Conservation (phyloP, 2,888 invertebrate genomes). For the Tineola bisselliella region DNA sequence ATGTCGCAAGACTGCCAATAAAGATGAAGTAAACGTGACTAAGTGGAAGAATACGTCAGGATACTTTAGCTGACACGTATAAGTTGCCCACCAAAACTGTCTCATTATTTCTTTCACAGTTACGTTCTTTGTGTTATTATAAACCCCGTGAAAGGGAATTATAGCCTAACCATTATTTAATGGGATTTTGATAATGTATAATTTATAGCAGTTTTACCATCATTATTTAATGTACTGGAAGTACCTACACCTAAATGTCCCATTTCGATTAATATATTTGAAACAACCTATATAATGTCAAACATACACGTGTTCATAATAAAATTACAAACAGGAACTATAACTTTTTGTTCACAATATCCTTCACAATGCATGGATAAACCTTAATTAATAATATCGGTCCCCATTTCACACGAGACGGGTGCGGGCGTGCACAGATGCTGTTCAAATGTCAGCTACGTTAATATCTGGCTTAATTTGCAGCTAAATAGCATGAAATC, state of each 20-base stretch:
- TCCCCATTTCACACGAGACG: background rate
- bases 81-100: background rate
- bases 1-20: background rate
- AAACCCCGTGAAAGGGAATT: too few relatives aligned
- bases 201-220: too few relatives aligned
- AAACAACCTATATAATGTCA: too few relatives aligned
- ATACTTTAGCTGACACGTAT: background rate
- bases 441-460: background rate
- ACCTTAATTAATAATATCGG: conserved; percentile 1
- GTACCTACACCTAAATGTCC: too few relatives aligned
- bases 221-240: too few relatives aligned
- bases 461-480: conserved; percentile 8
- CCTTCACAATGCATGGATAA: background rate
- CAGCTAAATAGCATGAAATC: conserved; percentile 4
- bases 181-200: too few relatives aligned
- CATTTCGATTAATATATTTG: too few relatives aligned
- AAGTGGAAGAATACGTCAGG: background rate
- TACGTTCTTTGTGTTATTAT: too few relatives aligned
- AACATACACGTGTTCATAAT: too few relatives aligned
- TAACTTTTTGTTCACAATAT: background rate
- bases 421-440: conserved; percentile 1
- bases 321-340: too few relatives aligned
- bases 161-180: too few relatives aligned
- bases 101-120: too few relatives aligned
- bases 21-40: background rate